These are phyloP conservation scores for Helicoverpa assulta DNA, from an alignment of 2,888 invertebrate species.

Conservation along the genomic window DNA sequence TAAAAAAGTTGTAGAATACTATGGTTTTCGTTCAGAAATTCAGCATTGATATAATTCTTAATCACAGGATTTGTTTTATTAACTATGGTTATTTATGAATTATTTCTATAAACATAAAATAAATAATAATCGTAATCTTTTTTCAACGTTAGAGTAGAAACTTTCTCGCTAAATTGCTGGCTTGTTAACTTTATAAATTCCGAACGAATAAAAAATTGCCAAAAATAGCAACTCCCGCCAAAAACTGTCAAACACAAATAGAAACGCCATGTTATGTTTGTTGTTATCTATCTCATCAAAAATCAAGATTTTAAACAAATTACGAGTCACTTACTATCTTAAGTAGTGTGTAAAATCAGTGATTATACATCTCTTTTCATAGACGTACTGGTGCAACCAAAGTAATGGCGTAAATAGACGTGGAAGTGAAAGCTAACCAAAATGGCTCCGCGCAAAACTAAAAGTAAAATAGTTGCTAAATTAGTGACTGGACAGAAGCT, in stretches of 20 bases:
- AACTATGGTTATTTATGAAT: too few species aligned
- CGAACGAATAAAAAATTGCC: conserved; percentile 37
- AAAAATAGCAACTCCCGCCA: conserved; percentile 68
- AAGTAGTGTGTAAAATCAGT: neutral
- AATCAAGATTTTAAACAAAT: conserved; percentile 8
- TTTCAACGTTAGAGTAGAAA: too few species aligned
- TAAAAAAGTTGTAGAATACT: conserved; percentile 1
- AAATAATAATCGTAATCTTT: too few species aligned
- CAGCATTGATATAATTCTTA: neutral
- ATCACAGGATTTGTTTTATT: neutral
- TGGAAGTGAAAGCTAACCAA: conserved; percentile 11
- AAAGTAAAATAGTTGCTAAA: conserved; percentile 69
- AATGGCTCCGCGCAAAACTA: conserved; percentile 65
- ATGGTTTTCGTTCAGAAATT: conserved; percentile 28
- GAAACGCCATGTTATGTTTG: conserved; percentile 41
- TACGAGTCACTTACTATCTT: conserved; percentile 2
- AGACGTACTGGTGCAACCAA: neutral
- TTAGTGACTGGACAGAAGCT: conserved; percentile 73
- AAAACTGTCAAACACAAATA: conserved; percentile 45
- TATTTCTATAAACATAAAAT: too few species aligned
- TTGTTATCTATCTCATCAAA: conserved; percentile 6
- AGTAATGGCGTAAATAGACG: conserved; percentile 4
- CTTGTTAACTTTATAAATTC: neutral
- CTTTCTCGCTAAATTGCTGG: too few species aligned
- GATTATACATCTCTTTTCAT: neutral